Base-by-base conservation (phyloP, 2,797 vertebrate species). In the Diglossa cyanea region DNA sequence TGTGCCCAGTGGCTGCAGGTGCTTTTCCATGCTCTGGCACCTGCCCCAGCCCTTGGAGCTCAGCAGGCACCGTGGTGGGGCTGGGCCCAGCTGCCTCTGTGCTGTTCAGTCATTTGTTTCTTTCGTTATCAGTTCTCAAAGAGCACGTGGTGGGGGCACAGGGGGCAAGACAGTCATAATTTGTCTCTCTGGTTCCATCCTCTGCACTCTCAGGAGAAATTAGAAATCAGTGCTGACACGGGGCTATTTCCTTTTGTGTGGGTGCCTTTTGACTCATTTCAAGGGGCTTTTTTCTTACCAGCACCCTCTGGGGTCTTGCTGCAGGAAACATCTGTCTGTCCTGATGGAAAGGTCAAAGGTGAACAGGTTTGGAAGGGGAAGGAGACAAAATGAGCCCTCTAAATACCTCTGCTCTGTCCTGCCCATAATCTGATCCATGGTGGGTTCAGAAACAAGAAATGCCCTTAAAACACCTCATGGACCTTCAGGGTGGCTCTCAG, bases 211-310 rank as follows among this genome's bases (percentile, higher is more conserved):
- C 65, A 0, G 68, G 50, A 91, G 61, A 16, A 37, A 28, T 48
- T 76, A 91, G 53, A 79, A 9, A 9, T 53, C 68, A 3, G 4
- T 0, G 0, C 78, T 57, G 80, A 75, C n/a, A 18, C 0, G 0
- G 24, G 26, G 44, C 66, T 42, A 2, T 54, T 94, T 93, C 63
- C 82, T 21, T 44, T 37, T 26, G 28, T 2, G 51, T 26, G 71
- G 89, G 91, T 30, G 86, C 39, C 42, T 53, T 42, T 17, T 73
- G 53, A 71, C 67, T 92, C 86, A 87, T 93, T 76, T 92, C 60
- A 21, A 51, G 63, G 63, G 53, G 71, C 65, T 91, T 93, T 71
- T 86, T 61, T 84, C 67, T 73, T 28, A 81, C 55, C 77, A 73
- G 55, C 13, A 2, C 45, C 53, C 79, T 53, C 80, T 23, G 42